phyloP scores from a whole-genome alignment of 2,797 vertebrate species.

The Galago senegalensis region DNA sequence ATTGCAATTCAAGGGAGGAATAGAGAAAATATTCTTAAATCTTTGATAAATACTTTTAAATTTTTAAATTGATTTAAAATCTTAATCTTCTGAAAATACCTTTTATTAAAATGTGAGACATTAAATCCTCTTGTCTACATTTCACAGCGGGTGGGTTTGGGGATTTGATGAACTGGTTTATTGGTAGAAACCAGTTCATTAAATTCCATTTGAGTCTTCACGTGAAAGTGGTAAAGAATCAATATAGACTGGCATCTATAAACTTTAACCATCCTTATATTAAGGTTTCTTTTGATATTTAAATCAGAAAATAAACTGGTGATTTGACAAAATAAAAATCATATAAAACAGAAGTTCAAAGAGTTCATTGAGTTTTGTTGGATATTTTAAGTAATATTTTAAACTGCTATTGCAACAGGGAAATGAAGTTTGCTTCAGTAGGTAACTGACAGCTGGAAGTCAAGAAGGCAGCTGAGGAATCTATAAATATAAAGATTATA shows the following conservation, averaged over 20 bases:
- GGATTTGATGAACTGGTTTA: constrained; percentile 26
- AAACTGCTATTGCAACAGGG: background rate
- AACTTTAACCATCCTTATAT: constrained; percentile 38
- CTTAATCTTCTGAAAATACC: constrained; percentile 70
- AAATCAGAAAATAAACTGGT: constrained; percentile 15
- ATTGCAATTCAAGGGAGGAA: background rate
- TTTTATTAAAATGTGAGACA: constrained; percentile 60
- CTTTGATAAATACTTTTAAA: constrained; percentile 43
- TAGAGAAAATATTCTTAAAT: constrained; percentile 18
- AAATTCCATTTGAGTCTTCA: too few species aligned
- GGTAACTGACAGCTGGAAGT: background rate
- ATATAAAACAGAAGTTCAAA: background rate
- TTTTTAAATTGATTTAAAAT: constrained; percentile 74
- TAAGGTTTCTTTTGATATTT: constrained; percentile 55
- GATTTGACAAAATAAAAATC: background rate
- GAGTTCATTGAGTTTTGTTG: background rate
- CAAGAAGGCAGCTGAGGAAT: background rate
- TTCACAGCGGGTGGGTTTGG: constrained; percentile 51
- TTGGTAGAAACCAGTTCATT: background rate
- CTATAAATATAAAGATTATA: background rate
- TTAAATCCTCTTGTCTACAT: constrained; percentile 57
- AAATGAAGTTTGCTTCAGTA: background rate
- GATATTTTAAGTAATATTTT: background rate
- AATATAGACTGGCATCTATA: constrained; percentile 40
- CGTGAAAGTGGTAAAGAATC: constrained; percentile 48